A percentile compares a stretch with the other conserved stretches of the same genome.
Conservation (phyloP, 2,113 vertebrate species). For the Rafetus swinhoei region DNA sequence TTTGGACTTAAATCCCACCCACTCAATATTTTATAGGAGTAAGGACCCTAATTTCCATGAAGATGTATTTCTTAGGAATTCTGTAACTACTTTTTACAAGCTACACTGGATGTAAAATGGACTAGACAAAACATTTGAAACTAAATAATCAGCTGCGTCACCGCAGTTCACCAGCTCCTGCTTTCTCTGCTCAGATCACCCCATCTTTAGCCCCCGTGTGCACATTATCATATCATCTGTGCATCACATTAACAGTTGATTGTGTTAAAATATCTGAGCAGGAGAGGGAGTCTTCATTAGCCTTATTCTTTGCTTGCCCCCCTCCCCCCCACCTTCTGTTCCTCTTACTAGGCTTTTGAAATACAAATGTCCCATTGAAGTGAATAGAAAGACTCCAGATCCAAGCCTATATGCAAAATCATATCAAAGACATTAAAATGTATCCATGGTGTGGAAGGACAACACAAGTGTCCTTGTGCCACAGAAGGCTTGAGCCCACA, state of each 20-base stretch:
- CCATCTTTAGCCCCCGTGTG: conserved; percentile 37
- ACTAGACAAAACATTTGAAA: conserved; percentile 43
- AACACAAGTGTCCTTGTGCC: background rate
- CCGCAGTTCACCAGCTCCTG: conserved; percentile 9
- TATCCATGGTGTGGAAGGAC: background rate
- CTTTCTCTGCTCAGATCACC: conserved; percentile 65
- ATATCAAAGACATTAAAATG: background rate
- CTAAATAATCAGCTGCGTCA: conserved; percentile 41
- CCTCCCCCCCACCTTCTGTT: background rate
- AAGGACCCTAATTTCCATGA: background rate
- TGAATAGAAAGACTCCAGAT: background rate
- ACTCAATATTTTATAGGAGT: background rate
- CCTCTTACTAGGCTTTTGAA: background rate
- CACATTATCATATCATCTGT: conserved; percentile 7
- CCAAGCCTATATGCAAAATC: background rate
- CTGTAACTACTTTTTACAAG: conserved; percentile 5
- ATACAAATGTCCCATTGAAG: background rate
- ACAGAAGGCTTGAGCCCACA: background rate
- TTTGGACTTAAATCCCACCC: conserved; percentile 18
- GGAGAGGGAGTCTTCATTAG: background rate
- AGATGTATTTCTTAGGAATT: background rate
- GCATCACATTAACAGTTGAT: conserved; percentile 62
- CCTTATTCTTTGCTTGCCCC: background rate
- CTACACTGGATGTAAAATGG: conserved; percentile 27
- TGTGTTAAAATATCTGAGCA: conserved; percentile 27